Percentiles rank a stretch among this genome's conserved stretches.
phyloP scores from a whole-genome alignment of 2,888 invertebrate genomes.

The Druceiella hillmani region DNA sequence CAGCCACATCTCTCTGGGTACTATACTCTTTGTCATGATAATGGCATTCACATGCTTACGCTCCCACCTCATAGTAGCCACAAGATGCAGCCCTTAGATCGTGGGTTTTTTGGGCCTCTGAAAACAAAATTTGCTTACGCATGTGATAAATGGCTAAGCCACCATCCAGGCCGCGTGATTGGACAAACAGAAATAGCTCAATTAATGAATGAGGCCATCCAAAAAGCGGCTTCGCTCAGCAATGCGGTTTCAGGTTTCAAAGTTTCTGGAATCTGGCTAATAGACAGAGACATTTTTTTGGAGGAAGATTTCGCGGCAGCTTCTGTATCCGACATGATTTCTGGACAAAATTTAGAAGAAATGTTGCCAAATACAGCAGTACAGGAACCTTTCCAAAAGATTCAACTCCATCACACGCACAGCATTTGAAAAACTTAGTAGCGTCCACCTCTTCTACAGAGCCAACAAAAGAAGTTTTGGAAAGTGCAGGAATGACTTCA shows the following conservation, averaged over 20 bases:
- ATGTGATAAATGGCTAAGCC: conserved; percentile 10
- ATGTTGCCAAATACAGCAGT: neutral
- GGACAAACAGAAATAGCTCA: conserved; percentile 8
- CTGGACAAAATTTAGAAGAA: neutral
- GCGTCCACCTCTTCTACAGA: conserved; percentile 5
- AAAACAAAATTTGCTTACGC: no score
- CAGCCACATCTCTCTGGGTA: no score
- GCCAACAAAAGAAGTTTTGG: conserved; percentile 4
- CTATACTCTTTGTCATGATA: no score
- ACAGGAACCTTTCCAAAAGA: no score
- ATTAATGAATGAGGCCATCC: conserved; percentile 2
- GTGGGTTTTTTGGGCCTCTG: conserved; percentile 7
- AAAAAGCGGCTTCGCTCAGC: neutral
- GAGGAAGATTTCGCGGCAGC: conserved; percentile 7
- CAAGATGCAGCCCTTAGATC: conserved; percentile 10
- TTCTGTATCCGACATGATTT: neutral
- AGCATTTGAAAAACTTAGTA: no score
- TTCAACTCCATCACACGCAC: no score
- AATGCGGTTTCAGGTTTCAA: conserved; percentile 2
- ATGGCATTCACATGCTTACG: neutral
- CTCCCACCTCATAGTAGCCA: conserved; percentile 11
- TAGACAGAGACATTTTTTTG: conserved; percentile 5
- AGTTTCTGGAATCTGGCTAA: conserved; percentile 6
- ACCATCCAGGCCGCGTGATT: conserved; percentile 8
- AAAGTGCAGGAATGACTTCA: conserved; percentile 6